phyloP scores from a whole-genome alignment of 2,888 invertebrate species.

The Oxytorus armatus region DNA sequence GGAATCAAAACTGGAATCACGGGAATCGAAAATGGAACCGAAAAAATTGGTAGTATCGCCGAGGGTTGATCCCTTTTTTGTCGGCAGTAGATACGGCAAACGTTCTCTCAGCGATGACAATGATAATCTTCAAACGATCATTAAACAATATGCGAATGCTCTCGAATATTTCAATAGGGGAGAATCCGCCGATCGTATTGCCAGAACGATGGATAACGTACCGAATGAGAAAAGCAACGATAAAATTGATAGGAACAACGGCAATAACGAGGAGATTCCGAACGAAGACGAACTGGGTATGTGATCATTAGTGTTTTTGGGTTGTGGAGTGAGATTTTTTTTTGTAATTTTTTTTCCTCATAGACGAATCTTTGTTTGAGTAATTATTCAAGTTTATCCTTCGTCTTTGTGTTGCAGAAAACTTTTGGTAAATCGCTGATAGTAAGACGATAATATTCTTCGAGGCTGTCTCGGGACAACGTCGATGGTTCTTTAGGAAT shows the following conservation, averaged over 20 bases:
- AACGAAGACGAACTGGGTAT: constrained; percentile 54
- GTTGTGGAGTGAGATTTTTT: neutral
- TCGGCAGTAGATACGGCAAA: constrained; percentile 82
- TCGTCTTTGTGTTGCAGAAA: constrained; percentile 51
- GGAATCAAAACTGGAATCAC: constrained; percentile 52
- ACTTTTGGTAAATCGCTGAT: constrained; percentile 49
- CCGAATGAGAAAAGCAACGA: constrained; percentile 40
- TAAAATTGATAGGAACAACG: constrained; percentile 38
- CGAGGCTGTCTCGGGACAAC: constrained; percentile 34
- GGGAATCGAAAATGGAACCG: constrained; percentile 48
- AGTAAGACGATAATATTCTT: constrained; percentile 26
- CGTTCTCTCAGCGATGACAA: constrained; percentile 64
- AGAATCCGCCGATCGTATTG: constrained; percentile 45
- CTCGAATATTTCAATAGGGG: constrained; percentile 72
- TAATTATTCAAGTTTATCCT: neutral
- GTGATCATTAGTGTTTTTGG: constrained; percentile 25
- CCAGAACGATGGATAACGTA: constrained; percentile 49
- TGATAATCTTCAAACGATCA: constrained; percentile 3
- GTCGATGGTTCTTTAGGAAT: constrained; percentile 27
- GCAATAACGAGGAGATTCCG: constrained; percentile 40
- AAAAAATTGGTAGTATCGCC: constrained; percentile 74
- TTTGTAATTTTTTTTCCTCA: constrained; percentile 29
- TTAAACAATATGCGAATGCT: constrained; percentile 69
- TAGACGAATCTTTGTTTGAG: neutral
- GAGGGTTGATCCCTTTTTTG: constrained; percentile 80